Evolutionary conservation across 2,888 invertebrate species (phyloP), one percentile per base, ranked within the genome.

Genomic region (Agriopis marginaria): DNA sequence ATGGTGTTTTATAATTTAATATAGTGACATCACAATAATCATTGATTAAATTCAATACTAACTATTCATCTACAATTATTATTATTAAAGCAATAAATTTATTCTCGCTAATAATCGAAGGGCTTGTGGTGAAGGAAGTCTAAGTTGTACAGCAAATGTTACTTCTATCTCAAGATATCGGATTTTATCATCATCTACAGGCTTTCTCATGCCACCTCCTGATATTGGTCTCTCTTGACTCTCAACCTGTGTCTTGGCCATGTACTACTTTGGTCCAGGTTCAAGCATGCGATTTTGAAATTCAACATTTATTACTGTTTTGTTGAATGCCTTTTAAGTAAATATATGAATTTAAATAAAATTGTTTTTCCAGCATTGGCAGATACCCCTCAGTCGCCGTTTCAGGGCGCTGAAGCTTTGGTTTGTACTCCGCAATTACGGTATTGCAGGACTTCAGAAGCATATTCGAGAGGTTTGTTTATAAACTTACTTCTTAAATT

Each of bases 341-440:
- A 23, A 23, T 23, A 23, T 23, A 23, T 32, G 14, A 47, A 10
- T n/a, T 40, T 50, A 42, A n/a, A 60, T 49, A 11, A 23, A 23
- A 23, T 23, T 23, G 17, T 23, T 68, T 4, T 94, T 94, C 12
- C 86, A 98, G 98, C 99, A 99, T 84, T 99, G 99, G 99, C 99
- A 99, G 92, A 98, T 99, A 64, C 98, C 99, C 0, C 87, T 99
- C 62, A 99, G 99, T 81, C 98, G 98, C 83, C 95, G 98, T 74
- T 99, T 99, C 87, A 95, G 99, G 45, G 96, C 99, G 0, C 87
- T 99, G 47, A 99, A 99, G 87, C 94, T 99, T 0, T 99, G 99
- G 99, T 99, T 99, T 86, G 99, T 99, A 0, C 95, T 99, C n/a
- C 95, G 99, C 54, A 98, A 97, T 81, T 99, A 96, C 81, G 99